Conservation (phyloP, 2,888 invertebrate genomes). For the Drosophila flavopinicola region DNA sequence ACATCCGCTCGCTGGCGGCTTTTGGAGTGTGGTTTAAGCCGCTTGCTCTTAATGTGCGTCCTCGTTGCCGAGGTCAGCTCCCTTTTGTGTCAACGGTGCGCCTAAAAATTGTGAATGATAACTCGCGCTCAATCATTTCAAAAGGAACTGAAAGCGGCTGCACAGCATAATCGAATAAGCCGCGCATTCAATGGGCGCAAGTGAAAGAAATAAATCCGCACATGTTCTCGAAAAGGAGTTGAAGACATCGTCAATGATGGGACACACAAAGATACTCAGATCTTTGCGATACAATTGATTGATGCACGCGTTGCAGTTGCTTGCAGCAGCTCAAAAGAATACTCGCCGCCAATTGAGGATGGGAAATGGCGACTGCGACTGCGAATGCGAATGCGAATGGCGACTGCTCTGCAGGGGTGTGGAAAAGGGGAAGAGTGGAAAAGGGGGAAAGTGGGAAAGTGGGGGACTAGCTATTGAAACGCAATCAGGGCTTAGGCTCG, state of each 20-base stretch:
- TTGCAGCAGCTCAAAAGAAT: constrained; percentile 55
- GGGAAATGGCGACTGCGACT: constrained; percentile 52
- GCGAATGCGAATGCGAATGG: no score
- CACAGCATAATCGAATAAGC: constrained; percentile 76
- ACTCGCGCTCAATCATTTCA: constrained; percentile 74
- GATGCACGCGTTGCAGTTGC: constrained; percentile 62
- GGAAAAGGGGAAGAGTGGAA: no score
- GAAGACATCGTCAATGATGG: constrained; percentile 54
- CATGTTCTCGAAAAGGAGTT: constrained; percentile 65
- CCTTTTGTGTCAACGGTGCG: constrained; percentile 53
- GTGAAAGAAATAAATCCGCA: constrained; percentile 77
- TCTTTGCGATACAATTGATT: constrained; percentile 52
- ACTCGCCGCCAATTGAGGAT: constrained; percentile 35
- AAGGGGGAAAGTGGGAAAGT: not conserved
- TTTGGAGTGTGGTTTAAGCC: constrained; percentile 55
- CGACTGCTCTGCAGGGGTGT: constrained; percentile 12
- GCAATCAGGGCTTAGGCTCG: constrained; percentile 68
- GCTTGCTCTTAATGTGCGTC: constrained; percentile 52
- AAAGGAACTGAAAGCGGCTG: constrained; percentile 74
- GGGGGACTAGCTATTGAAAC: constrained; percentile 27
- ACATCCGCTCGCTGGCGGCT: constrained; percentile 44
- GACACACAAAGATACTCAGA: constrained; percentile 41
- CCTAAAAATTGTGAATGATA: constrained; percentile 76
- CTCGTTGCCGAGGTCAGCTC: constrained; percentile 32
- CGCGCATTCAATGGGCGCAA: constrained; percentile 69